These are phyloP conservation scores for Epinotia nisella DNA, from an alignment of 2,888 invertebrate genomes.

Conservation along the genomic window DNA sequence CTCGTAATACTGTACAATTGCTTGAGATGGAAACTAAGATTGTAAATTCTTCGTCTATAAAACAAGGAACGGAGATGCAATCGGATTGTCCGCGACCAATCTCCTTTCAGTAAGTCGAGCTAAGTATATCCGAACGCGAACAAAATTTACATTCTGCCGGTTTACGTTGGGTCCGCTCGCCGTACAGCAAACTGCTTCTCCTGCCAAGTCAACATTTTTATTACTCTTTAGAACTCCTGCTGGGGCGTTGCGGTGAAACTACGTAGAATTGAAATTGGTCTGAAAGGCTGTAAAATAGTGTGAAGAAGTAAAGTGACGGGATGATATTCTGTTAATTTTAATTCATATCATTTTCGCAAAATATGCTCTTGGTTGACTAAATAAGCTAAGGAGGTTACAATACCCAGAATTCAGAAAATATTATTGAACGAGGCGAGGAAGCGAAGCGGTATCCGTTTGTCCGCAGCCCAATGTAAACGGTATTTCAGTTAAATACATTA, in stretches of 20 bases:
- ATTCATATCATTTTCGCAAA: not conserved
- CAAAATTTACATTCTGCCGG: conserved; percentile 73
- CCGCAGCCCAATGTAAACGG: too few species aligned
- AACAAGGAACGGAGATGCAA: conserved; percentile 20
- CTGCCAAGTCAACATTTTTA: conserved; percentile 62
- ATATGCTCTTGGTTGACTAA: not conserved
- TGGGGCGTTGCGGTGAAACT: conserved; percentile 39
- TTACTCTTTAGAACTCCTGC: conserved; percentile 50
- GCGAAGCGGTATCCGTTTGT: too few species aligned
- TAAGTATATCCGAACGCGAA: conserved; percentile 46
- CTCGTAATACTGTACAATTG: not conserved
- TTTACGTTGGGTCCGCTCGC: conserved; percentile 58
- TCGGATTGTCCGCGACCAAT: conserved; percentile 41
- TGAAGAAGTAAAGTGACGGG: not conserved
- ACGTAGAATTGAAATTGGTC: conserved; percentile 1
- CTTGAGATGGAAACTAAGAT: not conserved
- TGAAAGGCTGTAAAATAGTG: not conserved
- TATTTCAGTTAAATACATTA: too few species aligned
- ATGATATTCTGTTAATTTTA: not conserved
- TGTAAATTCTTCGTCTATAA: conserved; percentile 5
- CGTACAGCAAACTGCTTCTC: conserved; percentile 59
- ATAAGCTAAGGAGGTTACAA: not conserved
- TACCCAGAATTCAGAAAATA: too few species aligned
- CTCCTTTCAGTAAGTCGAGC: conserved; percentile 39
- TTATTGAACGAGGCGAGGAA: too few species aligned